Base-by-base conservation (phyloP, 2,888 invertebrate genomes). In the Dasysyrphus albostriatus region DNA sequence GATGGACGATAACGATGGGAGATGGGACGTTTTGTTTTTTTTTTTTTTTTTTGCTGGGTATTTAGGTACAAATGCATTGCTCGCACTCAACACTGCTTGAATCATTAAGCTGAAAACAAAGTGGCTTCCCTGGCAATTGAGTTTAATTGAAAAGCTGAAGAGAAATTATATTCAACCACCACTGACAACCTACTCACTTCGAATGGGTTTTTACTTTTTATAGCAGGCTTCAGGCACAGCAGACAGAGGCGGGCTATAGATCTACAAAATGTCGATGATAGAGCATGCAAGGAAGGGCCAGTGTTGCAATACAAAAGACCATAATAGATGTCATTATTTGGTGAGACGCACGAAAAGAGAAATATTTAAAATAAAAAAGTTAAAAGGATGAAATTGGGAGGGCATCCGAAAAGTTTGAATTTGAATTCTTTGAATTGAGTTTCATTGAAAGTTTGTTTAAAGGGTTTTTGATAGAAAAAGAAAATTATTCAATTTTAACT, bases 121-220 rank as follows among this genome's bases (percentile, higher is more conserved):
- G 67, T 69, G 67, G 51, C 51, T 39, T 39, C 39, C 37, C 67
- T 69, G n/a, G 51, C 67, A 69, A 69, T 69, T 69, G 67, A 69
- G 67, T 51, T 69, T 51, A 69, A 69, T 69, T 69, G 67, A 69
- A 69, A 69, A 51, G 37, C 37, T 39, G 24, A 65, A 65, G 65
- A 34, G 47, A 65, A 65, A 49, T 65, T 49, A 65, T 42, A 32
- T 47, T 16, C 39, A 7, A 61, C 5, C 47, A 65, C 32, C 34
- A 65, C 47, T 32, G 2, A 10, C 37, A 1, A 10, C 37, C 10
- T 32, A 65, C 47, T 5, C 34, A 34, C 47, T 34, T 47, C 16
- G 32, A 65, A 47, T 1, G 47, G 47, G 44, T n/a, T 56, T 29
- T n/a, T n/a, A 56, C 8, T n/a, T 56, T 29, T n/a, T n/a, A 56